Conservation (phyloP, 1,140 invertebrate genomes). For the Zaprionus inermis region DNA sequence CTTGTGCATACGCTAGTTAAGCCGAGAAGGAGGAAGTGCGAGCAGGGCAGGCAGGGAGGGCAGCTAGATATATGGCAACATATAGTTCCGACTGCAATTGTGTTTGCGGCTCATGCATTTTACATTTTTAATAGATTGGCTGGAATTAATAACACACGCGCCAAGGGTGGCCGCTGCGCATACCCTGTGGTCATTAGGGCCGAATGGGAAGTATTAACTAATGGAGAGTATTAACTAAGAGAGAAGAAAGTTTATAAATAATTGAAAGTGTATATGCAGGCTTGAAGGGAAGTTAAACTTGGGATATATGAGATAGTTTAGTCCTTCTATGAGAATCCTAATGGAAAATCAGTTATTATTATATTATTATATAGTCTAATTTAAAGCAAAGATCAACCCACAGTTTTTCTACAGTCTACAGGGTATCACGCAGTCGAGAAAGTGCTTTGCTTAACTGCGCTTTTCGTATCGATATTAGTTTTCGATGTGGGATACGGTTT, state of each 20-base stretch:
- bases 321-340: too few species aligned
- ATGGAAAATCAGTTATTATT: too few species aligned
- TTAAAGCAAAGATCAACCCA: too few species aligned
- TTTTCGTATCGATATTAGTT: conserved; percentile 54
- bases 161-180: not conserved
- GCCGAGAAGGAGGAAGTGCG: not conserved
- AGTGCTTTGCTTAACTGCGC: not conserved
- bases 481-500: conserved; percentile 32
- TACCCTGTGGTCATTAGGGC: conserved; percentile 15
- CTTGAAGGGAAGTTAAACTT: too few species aligned
- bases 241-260: too few species aligned
- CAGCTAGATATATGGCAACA: conserved; percentile 6
- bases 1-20: conserved; percentile 47
- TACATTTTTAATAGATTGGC: conserved; percentile 83
- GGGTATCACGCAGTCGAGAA: not conserved
- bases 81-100: conserved; percentile 68
- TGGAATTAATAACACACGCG: conserved; percentile 70
- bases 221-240: not conserved
- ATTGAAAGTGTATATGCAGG: too few species aligned
- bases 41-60: not conserved
- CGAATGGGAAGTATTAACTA: not conserved
- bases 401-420: not conserved
- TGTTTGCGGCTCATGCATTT: conserved; percentile 74
- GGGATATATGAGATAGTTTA: too few species aligned
- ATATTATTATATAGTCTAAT: too few species aligned